Evolutionary conservation across 2,888 invertebrate species (phyloP).

Genomic region (Nemapogon koenigi): DNA sequence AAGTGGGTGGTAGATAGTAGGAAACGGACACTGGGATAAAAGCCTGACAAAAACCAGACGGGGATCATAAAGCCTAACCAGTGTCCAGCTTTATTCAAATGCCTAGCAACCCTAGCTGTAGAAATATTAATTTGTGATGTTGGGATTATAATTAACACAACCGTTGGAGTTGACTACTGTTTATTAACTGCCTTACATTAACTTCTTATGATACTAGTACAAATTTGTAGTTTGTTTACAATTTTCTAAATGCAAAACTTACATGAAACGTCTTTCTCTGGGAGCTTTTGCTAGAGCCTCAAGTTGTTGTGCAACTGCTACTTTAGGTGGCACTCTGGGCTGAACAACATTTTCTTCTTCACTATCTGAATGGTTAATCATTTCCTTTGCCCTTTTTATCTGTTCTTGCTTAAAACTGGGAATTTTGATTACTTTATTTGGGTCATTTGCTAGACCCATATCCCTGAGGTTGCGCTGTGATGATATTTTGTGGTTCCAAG

Average conservation of each 20-base stretch:
- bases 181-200: too few species aligned
- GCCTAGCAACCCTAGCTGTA: too few species aligned
- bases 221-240: too few species aligned
- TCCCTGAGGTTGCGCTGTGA: slow-evolving; percentile 75
- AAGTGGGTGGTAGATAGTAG: too few species aligned
- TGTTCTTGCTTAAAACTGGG: slow-evolving; percentile 68
- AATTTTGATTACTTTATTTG: slow-evolving; percentile 76
- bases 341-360: slow-evolving; percentile 30
- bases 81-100: too few species aligned
- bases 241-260: slow-evolving; percentile 20
- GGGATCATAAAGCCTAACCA: too few species aligned
- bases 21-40: too few species aligned
- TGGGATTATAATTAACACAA: too few species aligned
- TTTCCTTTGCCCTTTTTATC: slow-evolving; percentile 46
- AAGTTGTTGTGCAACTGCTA: slow-evolving; percentile 67
- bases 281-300: slow-evolving; percentile 79
- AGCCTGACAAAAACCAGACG: too few species aligned
- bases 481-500: slow-evolving; percentile 79
- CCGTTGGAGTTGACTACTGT: too few species aligned
- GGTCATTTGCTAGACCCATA: slow-evolving; percentile 86
- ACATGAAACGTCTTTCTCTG: slow-evolving; percentile 70
- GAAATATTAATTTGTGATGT: too few species aligned
- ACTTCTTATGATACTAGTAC: too few species aligned
- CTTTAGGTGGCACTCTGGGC: slow-evolving; percentile 40
- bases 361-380: slow-evolving; percentile 38